These are phyloP conservation scores for Drosophila rufa DNA, from an alignment of 1,140 invertebrate genomes.

Conservation along the genomic window DNA sequence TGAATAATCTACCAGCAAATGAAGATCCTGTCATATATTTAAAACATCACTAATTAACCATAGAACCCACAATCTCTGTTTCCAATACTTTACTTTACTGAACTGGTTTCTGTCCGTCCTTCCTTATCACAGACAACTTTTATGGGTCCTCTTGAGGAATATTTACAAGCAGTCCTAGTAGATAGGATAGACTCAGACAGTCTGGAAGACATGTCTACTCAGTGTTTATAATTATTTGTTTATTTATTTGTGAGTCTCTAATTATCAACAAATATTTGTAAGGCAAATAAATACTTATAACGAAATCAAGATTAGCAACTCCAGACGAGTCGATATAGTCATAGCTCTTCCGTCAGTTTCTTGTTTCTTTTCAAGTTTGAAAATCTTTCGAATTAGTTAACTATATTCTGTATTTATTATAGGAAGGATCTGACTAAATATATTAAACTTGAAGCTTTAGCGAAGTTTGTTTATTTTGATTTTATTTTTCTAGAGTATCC, in stretches of 20 bases:
- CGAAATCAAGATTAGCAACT: neutral
- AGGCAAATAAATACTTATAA: neutral
- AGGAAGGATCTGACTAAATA: no score
- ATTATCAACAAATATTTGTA: neutral
- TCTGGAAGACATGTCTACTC: neutral
- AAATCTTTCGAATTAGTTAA: neutral
- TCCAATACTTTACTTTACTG: neutral
- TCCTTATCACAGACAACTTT: conserved; percentile 1
- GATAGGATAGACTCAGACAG: neutral
- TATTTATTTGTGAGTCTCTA: neutral
- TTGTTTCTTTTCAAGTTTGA: neutral
- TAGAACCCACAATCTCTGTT: neutral
- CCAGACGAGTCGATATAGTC: neutral
- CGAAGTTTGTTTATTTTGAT: neutral
- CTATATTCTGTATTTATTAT: neutral
- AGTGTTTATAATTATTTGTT: neutral
- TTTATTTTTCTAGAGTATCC: neutral
- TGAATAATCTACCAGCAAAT: neutral
- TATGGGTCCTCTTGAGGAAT: conserved; percentile 3
- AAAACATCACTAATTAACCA: neutral
- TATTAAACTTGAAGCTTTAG: neutral
- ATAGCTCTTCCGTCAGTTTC: no score
- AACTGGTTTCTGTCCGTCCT: neutral
- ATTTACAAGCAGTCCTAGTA: neutral
- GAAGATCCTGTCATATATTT: conserved; percentile 4